A percentile compares a stretch with the other conserved stretches of the same genome.
These are phyloP conservation scores for Sphyrna mokarran DNA, from an alignment of 2,113 vertebrate species.

Conservation along the genomic window DNA sequence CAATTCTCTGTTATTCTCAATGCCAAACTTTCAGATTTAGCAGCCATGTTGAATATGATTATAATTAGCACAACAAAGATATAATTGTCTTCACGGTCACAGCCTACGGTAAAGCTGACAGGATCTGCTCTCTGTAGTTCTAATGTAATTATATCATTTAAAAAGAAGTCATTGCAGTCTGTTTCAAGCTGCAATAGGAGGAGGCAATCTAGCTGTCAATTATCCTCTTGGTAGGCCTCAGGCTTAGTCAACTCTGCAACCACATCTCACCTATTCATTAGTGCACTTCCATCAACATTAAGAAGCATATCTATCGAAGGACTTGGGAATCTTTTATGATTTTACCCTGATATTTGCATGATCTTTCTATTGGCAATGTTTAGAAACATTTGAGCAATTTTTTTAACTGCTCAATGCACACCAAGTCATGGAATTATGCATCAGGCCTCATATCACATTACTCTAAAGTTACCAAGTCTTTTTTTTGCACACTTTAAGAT, in stretches of 20 bases:
- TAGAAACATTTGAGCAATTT: conserved; percentile 46
- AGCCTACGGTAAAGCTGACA: conserved; percentile 45
- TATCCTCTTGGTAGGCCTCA: conserved; percentile 48
- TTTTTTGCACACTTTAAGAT: conserved; percentile 43
- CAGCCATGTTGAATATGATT: conserved; percentile 49
- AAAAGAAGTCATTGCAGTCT: conserved; percentile 51
- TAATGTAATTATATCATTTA: conserved; percentile 60
- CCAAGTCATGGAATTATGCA: conserved; percentile 42
- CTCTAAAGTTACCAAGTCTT: conserved; percentile 57
- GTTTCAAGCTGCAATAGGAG: conserved; percentile 61
- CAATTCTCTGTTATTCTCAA: neutral
- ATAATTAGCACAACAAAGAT: conserved; percentile 50
- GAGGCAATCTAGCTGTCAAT: conserved; percentile 71
- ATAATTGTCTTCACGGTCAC: conserved; percentile 44
- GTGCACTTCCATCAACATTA: conserved; percentile 49
- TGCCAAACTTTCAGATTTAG: neutral
- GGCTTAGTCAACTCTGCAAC: conserved; percentile 49
- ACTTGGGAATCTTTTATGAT: conserved; percentile 52
- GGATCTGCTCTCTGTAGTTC: conserved; percentile 53
- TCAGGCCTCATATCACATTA: conserved; percentile 44
- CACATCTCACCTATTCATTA: conserved; percentile 57
- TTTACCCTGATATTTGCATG: conserved; percentile 43
- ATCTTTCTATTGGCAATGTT: conserved; percentile 53
- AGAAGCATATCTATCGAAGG: conserved; percentile 42
- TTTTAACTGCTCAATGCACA: conserved; percentile 45